phyloP scores from a whole-genome alignment of 2,888 invertebrate genomes.

The Brenthis hecate region DNA sequence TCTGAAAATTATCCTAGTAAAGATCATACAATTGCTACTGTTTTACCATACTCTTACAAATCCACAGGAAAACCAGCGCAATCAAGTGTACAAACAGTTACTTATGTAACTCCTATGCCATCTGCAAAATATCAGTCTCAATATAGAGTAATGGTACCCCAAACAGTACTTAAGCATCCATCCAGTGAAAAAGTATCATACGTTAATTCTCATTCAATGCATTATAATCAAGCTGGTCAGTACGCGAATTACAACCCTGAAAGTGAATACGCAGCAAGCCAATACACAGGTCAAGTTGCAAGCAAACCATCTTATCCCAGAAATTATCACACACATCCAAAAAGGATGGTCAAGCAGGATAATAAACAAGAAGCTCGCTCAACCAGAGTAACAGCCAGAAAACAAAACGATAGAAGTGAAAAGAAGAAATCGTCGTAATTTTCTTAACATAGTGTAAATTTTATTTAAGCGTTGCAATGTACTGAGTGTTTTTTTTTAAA shows the following conservation, averaged over 20 bases:
- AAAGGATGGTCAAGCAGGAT: constrained; percentile 64
- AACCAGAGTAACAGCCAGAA: constrained; percentile 26
- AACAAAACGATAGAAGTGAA: constrained; percentile 31
- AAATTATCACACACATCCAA: constrained; percentile 70
- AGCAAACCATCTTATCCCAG: constrained; percentile 62
- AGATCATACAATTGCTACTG: constrained; percentile 82
- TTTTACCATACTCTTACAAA: constrained; percentile 66
- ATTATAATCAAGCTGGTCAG: constrained; percentile 50
- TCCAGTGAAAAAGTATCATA: constrained; percentile 67
- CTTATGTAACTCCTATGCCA: constrained; percentile 73
- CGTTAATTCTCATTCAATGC: constrained; percentile 67
- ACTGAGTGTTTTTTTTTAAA: not conserved
- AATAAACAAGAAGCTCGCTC: constrained; percentile 44
- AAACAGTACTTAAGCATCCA: constrained; percentile 62
- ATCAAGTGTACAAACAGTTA: constrained; percentile 62
- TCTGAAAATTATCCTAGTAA: constrained; percentile 83
- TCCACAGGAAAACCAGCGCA: constrained; percentile 48
- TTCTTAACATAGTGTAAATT: not conserved
- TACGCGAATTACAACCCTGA: constrained; percentile 56
- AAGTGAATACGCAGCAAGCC: constrained; percentile 59
- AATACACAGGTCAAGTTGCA: constrained; percentile 55
- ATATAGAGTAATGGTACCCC: constrained; percentile 73
- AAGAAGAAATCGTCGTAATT: constrained; percentile 37
- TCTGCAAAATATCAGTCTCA: constrained; percentile 67
- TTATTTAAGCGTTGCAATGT: not conserved